Evolutionary conservation across 1,140 invertebrate genomes (phyloP), one percentile per base, ranked within the genome.

Genomic region (Geopemphigus sp.): DNA sequence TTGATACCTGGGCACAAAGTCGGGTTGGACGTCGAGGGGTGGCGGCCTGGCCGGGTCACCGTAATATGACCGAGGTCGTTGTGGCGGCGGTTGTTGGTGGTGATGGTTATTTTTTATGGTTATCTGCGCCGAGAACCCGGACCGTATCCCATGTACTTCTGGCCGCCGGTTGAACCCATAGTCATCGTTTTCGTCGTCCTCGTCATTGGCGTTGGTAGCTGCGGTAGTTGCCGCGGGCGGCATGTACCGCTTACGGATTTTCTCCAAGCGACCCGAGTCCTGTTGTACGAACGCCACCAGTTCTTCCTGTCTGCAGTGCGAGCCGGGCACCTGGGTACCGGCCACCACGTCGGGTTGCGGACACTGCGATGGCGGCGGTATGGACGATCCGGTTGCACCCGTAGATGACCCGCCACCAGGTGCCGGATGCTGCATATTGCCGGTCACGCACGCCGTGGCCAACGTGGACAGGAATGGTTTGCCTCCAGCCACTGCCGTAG

Each of bases 161-260:
- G 94, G 94, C 12, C 94, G 87, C n/a, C 92, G 88, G 83, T 93
- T 92, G 84, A 96, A 95, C 8, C 94, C 94, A 82, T 95, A 95
- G 83, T 95, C 93, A 82, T 95, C 94, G 81, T 93, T 89, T 83
- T 95, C 94, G 80, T 94, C 91, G 80, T 92, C 89, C 81, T 86
- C 87, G 45, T 82, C 82, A 26, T 81, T 61, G 26, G 78, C 66
- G 73, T 86, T 87, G 5, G 76, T 3, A 1, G 68, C 15, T 8
- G 32, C 32, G 6, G 64, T 45, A 1, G 81, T 53, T 15, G 81
- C 53, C 4, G 54, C 15, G 22, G 57, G 17, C 0, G 74, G 74
- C 56, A 63, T 47, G 82, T 89, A 95, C 24, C 93, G 88, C 82
- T 93, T 91, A 81, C 92, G 90, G 5, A 95, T 89, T 32, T 93